Percentiles rank a stretch among this genome's conserved stretches.
phyloP scores from a whole-genome alignment of 2,113 vertebrate genomes.

The Glareola pratincola region DNA sequence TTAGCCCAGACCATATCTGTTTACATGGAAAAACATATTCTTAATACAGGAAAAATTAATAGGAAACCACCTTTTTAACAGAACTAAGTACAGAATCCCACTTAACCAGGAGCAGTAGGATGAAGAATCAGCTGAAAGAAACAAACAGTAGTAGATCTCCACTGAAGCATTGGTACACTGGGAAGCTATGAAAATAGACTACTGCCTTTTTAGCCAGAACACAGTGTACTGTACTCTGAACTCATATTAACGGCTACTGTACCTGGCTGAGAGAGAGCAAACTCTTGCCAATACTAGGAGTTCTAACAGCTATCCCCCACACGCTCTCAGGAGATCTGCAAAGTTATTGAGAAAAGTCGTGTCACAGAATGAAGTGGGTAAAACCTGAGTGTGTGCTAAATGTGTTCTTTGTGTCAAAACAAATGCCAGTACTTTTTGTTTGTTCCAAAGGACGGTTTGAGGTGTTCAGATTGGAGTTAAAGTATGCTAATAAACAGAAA shows the following conservation, averaged over 20 bases:
- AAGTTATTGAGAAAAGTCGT: background rate
- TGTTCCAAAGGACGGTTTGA: background rate
- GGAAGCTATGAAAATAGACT: background rate
- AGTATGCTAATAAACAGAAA: background rate
- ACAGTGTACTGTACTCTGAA: background rate
- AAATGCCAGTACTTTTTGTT: background rate
- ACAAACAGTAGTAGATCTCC: background rate
- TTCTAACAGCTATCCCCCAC: background rate
- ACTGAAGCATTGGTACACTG: background rate
- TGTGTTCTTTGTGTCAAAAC: background rate
- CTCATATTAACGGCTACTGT: background rate
- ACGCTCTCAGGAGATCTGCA: background rate
- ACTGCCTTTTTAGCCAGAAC: background rate
- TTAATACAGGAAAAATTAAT: background rate
- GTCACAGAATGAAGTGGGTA: accelerated
- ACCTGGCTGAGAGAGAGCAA: background rate
- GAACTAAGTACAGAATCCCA: background rate
- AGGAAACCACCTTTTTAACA: background rate
- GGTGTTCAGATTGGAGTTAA: background rate
- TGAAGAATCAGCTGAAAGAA: background rate
- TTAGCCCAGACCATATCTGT: background rate
- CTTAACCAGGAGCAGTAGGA: background rate
- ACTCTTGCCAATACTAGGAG: background rate
- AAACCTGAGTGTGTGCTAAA: background rate
- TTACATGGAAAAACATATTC: background rate